Evolutionary conservation across 92 coral and sea anemone species (phyloP).

Genomic region (Ricordea florida): DNA sequence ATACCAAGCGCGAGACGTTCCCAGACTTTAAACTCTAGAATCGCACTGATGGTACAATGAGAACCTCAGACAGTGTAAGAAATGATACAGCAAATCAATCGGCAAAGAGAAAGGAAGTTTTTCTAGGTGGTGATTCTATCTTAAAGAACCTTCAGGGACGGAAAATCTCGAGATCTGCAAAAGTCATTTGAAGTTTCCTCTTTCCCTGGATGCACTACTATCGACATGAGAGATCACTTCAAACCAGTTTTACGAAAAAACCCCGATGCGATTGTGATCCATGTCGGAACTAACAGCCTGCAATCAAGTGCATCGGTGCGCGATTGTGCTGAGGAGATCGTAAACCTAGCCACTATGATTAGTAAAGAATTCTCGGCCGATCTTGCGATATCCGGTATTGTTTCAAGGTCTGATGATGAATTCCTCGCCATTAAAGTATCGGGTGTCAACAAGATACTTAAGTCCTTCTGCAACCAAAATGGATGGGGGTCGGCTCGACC

Average conservation of each 20-base stretch:
- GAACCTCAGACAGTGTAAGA: too few species aligned
- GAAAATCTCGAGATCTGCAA: not conserved
- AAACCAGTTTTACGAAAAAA: constrained; percentile 13
- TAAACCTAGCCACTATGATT: constrained; percentile 1
- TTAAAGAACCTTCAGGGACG: not conserved
- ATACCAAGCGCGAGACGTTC: too few species aligned
- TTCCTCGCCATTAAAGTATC: not conserved
- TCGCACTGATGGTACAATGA: too few species aligned
- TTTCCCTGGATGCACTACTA: constrained; percentile 20
- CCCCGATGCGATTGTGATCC: constrained; percentile 8
- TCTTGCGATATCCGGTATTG: constrained; percentile 14
- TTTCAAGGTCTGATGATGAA: constrained; percentile 8
- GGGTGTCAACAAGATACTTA: constrained; percentile 14
- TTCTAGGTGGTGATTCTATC: constrained; percentile 1
- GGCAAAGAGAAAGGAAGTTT: too few species aligned
- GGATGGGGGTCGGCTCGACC: constrained; percentile 22
- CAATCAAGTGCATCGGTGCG: constrained; percentile 1
- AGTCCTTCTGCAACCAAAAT: constrained; percentile 14
- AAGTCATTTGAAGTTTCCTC: not conserved
- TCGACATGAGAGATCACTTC: constrained; percentile 31
- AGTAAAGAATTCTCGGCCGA: not conserved
- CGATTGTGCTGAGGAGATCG: constrained; percentile 31
- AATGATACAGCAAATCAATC: too few species aligned
- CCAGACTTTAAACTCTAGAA: too few species aligned
- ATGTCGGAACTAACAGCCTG: constrained; percentile 41